These are phyloP conservation scores for Pogona vitticeps DNA, from an alignment of 2,113 vertebrate genomes.

Conservation along the genomic window DNA sequence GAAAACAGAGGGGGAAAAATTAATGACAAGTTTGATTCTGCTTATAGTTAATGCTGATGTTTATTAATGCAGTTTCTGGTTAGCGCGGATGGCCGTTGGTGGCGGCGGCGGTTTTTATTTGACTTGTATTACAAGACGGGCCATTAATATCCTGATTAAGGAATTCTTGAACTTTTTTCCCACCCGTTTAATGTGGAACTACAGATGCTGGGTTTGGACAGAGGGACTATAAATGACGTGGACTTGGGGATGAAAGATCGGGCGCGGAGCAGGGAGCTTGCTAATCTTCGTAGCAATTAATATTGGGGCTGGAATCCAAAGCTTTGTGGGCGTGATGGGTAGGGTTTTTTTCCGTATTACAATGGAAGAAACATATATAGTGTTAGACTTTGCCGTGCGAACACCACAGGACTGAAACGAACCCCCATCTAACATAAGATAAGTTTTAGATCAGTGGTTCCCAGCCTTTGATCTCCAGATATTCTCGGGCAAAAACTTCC, in stretches of 20 bases:
- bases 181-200: constrained; percentile 28
- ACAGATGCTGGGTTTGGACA: constrained; percentile 17
- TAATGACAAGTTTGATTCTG: not conserved
- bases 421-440: too few species aligned
- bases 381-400: too few species aligned
- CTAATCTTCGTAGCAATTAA: not conserved
- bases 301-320: not conserved
- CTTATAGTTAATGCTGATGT: not conserved
- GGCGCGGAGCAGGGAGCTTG: not conserved
- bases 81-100: not conserved
- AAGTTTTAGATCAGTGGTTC: too few species aligned
- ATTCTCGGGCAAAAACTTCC: too few species aligned
- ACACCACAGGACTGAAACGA: too few species aligned
- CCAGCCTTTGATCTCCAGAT: too few species aligned
- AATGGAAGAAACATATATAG: too few species aligned
- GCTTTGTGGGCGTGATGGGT: too few species aligned
- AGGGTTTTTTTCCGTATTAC: too few species aligned
- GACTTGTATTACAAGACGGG: not conserved
- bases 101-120: not conserved
- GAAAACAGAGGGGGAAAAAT: not conserved
- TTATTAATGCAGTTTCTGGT: not conserved
- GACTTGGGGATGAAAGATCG: constrained; percentile 21
- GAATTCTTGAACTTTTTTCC: constrained; percentile 43
- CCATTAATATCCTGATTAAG: constrained; percentile 23
- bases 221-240: not conserved